Percentiles rank a stretch among this genome's conserved stretches.
These are phyloP conservation scores for Pemphredon lugubris DNA, from an alignment of 2,888 invertebrate species.

Conservation along the genomic window DNA sequence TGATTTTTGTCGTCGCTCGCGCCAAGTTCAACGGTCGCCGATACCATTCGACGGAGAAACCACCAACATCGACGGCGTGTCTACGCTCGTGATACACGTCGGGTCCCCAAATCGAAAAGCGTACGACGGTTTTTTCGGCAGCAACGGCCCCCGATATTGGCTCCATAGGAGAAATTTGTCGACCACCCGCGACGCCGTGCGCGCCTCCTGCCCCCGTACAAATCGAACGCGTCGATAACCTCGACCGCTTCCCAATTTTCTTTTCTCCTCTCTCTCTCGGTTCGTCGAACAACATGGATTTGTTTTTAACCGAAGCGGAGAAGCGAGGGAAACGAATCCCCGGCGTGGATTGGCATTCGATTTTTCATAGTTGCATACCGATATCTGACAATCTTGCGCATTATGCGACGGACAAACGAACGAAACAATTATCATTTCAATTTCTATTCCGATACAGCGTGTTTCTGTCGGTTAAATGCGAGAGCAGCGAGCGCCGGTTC, in stretches of 20 bases:
- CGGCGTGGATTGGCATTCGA: too few relatives aligned
- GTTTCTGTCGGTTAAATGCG: too few relatives aligned
- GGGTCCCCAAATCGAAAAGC: constrained; percentile 36
- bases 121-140: constrained; percentile 40
- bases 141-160: constrained; percentile 50
- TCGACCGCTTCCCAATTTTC: constrained; percentile 8
- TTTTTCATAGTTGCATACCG: too few relatives aligned
- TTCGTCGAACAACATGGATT: neutral
- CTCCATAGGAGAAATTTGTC: constrained; percentile 50
- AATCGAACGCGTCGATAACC: constrained; percentile 31
- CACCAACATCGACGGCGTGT: constrained; percentile 7
- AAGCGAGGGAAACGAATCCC: too few relatives aligned
- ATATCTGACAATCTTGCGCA: too few relatives aligned
- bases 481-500: too few relatives aligned
- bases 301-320: too few relatives aligned
- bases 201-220: constrained; percentile 1
- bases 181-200: constrained; percentile 26
- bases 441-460: too few relatives aligned
- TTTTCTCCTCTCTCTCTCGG: neutral
- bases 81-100: constrained; percentile 20
- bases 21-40: neutral
- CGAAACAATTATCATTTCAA: too few relatives aligned
- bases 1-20: constrained; percentile 28
- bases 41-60: constrained; percentile 14
- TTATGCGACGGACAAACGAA: too few relatives aligned